Percentiles rank a stretch among this genome's conserved stretches.
These are phyloP conservation scores for Tauraco erythrolophus DNA, from an alignment of 2,113 vertebrate species.

Conservation along the genomic window DNA sequence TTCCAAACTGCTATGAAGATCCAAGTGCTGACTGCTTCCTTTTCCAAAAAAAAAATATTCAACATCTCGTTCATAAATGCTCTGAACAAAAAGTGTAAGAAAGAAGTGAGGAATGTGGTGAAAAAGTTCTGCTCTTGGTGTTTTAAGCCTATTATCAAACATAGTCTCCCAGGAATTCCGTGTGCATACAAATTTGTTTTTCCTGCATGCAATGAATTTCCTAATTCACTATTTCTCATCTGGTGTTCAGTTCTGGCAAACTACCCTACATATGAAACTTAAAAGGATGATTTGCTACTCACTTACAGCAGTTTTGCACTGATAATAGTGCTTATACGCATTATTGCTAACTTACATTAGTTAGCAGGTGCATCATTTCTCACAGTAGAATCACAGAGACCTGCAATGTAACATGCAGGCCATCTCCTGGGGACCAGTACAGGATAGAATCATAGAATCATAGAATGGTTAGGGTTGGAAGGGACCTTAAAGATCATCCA, in stretches of 20 bases:
- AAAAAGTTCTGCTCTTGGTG: neutral
- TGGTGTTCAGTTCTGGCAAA: neutral
- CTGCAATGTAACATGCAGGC: neutral
- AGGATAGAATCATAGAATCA: too few species aligned
- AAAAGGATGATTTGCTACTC: neutral
- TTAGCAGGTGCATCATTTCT: neutral
- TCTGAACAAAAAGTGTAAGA: neutral
- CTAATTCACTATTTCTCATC: neutral
- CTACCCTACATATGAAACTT: neutral
- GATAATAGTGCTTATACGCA: neutral
- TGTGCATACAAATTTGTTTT: neutral
- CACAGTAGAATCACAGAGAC: neutral
- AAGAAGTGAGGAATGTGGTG: neutral
- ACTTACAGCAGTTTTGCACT: neutral
- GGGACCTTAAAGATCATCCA: too few species aligned
- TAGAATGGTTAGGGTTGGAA: too few species aligned
- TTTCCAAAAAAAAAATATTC: slow-evolving; percentile 48
- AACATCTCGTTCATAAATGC: neutral
- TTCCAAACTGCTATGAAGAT: neutral
- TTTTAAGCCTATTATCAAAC: neutral
- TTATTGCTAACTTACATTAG: neutral
- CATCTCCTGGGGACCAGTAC: neutral
- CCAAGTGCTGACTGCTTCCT: slow-evolving; percentile 10
- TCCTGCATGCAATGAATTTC: neutral
- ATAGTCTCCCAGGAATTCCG: neutral